Evolutionary conservation across 2,113 vertebrate species (phyloP).

Genomic region (Crotalus tigris): DNA sequence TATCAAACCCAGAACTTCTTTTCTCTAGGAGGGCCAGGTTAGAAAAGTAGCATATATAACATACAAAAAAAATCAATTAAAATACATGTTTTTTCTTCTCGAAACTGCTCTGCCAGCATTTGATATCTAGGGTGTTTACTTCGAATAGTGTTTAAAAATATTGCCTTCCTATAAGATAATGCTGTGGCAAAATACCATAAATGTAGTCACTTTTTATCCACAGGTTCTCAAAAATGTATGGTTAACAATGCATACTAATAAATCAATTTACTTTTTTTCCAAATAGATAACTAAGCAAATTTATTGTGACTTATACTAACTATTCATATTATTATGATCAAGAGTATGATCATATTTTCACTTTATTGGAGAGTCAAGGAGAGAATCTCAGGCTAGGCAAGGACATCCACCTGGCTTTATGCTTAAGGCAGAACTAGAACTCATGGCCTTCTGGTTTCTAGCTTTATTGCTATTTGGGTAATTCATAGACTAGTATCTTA

Average conservation of each 20-base stretch:
- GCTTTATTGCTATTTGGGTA: background rate
- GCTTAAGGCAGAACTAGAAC: background rate
- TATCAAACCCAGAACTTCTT: background rate
- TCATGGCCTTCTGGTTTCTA: background rate
- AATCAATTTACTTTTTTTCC: background rate
- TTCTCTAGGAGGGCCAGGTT: conserved; percentile 24
- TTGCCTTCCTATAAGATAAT: background rate
- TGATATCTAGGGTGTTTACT: background rate
- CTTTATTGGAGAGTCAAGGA: background rate
- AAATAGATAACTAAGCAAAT: background rate
- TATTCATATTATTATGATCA: background rate
- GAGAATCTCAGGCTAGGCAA: background rate
- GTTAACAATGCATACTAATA: background rate
- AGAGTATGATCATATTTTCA: background rate
- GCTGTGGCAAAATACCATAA: background rate
- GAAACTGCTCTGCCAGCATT: conserved; percentile 2
- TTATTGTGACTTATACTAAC: background rate
- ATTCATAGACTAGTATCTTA: too few species aligned
- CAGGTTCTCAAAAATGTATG: background rate
- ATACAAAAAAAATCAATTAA: conserved; percentile 16
- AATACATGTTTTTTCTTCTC: background rate
- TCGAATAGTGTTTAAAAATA: conserved; percentile 12
- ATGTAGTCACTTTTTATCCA: background rate
- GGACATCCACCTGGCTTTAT: background rate
- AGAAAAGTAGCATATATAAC: rapidly evolving